These are phyloP conservation scores for Orthonychiurus folsomi DNA, from an alignment of 2,888 invertebrate genomes.

Conservation along the genomic window DNA sequence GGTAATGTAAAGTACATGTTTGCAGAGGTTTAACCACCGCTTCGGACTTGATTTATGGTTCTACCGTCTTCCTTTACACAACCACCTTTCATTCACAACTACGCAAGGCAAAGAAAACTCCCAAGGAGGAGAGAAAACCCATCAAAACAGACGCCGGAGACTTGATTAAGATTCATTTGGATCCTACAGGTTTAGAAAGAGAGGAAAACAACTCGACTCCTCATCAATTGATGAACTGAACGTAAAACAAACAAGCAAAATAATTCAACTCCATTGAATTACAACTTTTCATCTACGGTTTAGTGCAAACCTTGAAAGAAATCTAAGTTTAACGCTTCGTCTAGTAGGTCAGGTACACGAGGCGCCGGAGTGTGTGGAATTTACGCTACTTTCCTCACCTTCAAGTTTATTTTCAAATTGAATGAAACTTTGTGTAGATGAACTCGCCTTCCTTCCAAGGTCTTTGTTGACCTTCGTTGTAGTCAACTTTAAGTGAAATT, in stretches of 20 bases:
- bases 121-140: neutral
- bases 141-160: neutral
- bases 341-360: neutral
- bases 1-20: neutral
- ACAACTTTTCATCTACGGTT: neutral
- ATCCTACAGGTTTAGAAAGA: too few relatives aligned
- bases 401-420: neutral
- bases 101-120: too few relatives aligned
- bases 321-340: neutral
- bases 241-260: neutral
- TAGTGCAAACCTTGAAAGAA: neutral
- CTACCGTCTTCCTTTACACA: too few relatives aligned
- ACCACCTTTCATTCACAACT: too few relatives aligned
- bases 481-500: constrained; percentile 21
- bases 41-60: neutral
- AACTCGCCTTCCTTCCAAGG: neutral
- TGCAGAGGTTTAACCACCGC: neutral
- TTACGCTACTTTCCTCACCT: neutral
- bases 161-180: neutral
- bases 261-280: neutral
- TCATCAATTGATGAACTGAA: neutral
- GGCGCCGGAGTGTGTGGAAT: neutral
- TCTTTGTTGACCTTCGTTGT: constrained; percentile 15
- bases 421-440: neutral
- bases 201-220: too few relatives aligned